Evolutionary conservation across 2,113 vertebrate genomes (phyloP), one percentile per base, ranked within the genome.

Genomic region (Lipophrys pholis): DNA sequence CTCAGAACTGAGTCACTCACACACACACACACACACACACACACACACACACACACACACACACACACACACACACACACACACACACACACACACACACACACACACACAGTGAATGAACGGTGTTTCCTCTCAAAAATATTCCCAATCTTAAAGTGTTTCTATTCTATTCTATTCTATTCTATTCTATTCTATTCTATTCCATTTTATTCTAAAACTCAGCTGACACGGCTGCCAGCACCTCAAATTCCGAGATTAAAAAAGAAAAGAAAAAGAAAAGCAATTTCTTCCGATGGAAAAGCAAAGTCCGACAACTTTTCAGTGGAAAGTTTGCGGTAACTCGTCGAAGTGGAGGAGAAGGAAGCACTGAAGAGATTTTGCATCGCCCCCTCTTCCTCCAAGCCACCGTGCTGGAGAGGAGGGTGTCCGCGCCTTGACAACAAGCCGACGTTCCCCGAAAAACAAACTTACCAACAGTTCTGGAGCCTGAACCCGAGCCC

Each of bases 391-490:
- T 11, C 11, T 1, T 5, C 16, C 10, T 12, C 4, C 55, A 36
- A 8, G 5, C 16, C 16, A 43, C 62, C 48, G 72, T 21, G 38
- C 68, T 42, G 48, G 35, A 39, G 41, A 48, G 65, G 71, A 80
- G 72, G 73, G 61, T 45, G 69, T 68, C 65, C 40, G 80, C 60
- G 67, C 40, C 71, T 66, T 61, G 43, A 76, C 73, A 75, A 76
- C 82, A 55, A 14, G 55, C 46, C 35, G 80, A 60, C 53, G 86
- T 83, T 60, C 38, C 30, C 51, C 30, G 53, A 5, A 58, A 7
- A 11, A 11, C 63, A 73, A 83, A 94, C 95, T 95, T 80, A 96
- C 95, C 95, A 62, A 93, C 94, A 55, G 89, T 94, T 83, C 83
- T 88, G 38, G 89, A 92, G 91, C 93, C 90, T 66, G 91, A 91